Evolutionary conservation across 2,797 vertebrate genomes (phyloP), one percentile per base, ranked within the genome.

Genomic region (Hozukius guyotensis): DNA sequence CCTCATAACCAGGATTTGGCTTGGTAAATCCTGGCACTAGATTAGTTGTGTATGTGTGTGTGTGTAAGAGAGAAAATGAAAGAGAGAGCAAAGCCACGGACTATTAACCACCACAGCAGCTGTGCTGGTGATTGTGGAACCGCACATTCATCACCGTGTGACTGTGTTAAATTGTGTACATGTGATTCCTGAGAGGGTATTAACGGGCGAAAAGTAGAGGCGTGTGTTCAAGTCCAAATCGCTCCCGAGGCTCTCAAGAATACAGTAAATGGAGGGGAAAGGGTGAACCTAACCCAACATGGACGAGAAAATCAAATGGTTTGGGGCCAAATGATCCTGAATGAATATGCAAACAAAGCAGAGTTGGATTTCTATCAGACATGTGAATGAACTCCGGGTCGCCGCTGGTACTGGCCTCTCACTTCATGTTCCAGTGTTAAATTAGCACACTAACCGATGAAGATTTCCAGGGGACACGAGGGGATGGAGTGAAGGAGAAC

Each of bases 281-380:
- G 14, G 59, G 53, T 52, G 60, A 81, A 76, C 2, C 6, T 61
- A 77, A 78, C 42, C 42, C 55, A 72, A 27, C 29, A 34, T 70
- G 29, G 66, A 84, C 8, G 72, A 80, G 55, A 75, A 81, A 84
- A 77, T 78, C 27, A 22, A 71, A 84, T 20, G 11, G 25, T 86
- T 80, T 46, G 22, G 49, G 80, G 78, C 69, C 80, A 86, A 80
- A 78, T 84, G 52, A 83, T 86, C 72, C 42, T 84, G 71, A 89
- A 90, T 83, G 68, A 88, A 84, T 81, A 77, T 81, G 69, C 89
- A 90, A 91, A 89, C 87, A 90, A 83, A 90, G 76, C 64, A 64
- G 68, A 70, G 65, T 36, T 86, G 82, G 82, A 80, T 94, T 93
- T 92, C 84, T 82, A 86, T 85, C 49, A 85, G 80, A 79, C 80